A percentile compares a stretch with the other conserved stretches of the same genome.
phyloP scores from a whole-genome alignment of 1,140 invertebrate species.

The Eurosta solidaginis region DNA sequence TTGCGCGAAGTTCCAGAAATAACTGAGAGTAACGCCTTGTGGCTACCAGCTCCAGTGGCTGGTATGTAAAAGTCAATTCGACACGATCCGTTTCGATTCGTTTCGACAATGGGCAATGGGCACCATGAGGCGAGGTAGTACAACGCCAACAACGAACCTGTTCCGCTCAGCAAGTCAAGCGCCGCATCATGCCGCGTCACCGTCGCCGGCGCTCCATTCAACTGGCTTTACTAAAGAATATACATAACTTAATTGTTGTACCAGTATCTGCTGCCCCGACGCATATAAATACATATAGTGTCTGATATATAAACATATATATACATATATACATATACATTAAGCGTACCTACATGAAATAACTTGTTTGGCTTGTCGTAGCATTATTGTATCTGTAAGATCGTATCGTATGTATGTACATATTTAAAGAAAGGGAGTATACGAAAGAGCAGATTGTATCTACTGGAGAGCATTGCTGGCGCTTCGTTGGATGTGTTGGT shows the following conservation, averaged over 20 bases:
- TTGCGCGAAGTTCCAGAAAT: conserved; percentile 30
- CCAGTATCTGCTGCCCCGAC: too few species aligned
- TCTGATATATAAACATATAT: background rate
- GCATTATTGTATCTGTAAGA: conserved; percentile 13
- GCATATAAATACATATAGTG: background rate
- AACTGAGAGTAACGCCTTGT: conserved; percentile 30
- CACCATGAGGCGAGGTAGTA: background rate
- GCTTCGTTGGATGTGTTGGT: background rate
- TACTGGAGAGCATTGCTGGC: conserved; percentile 6
- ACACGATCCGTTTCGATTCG: background rate
- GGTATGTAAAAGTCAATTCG: background rate
- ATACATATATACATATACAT: background rate
- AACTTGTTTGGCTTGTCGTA: conserved; percentile 10
- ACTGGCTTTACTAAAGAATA: background rate
- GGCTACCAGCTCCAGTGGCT: too few species aligned
- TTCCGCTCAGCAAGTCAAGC: conserved; percentile 1
- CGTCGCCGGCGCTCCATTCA: background rate
- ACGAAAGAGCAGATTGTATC: background rate
- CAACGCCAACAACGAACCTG: conserved; percentile 24
- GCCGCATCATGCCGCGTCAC: too few species aligned
- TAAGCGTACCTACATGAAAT: background rate
- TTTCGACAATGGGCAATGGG: background rate
- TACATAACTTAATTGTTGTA: background rate
- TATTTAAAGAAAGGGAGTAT: background rate
- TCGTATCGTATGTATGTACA: background rate